Evolutionary conservation across 2,888 invertebrate genomes (phyloP).

Genomic region (Pogonocherus hispidulus): DNA sequence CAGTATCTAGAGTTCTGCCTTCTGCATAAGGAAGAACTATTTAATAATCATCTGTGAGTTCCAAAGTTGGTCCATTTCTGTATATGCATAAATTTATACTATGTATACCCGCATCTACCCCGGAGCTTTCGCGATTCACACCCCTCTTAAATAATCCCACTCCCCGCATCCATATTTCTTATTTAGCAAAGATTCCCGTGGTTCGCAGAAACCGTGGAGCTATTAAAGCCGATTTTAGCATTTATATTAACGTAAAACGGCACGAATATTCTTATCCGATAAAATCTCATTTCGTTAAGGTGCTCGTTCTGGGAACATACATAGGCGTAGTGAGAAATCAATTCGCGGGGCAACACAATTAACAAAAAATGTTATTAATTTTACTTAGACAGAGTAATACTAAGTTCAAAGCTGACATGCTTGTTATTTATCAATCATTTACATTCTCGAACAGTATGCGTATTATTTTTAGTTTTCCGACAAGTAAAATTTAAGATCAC

Average conservation of each 20-base stretch:
- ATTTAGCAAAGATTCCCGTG: constrained; percentile 19
- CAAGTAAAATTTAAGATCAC: no score
- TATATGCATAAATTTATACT: no score
- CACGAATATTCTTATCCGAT: constrained; percentile 53
- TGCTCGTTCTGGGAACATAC: constrained; percentile 47
- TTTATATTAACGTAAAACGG: constrained; percentile 57
- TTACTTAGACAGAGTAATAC: no score
- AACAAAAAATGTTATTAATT: neutral
- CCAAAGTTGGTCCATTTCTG: no score
- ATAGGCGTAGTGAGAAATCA: neutral
- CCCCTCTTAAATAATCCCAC: neutral
- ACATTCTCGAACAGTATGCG: no score
- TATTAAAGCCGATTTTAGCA: constrained; percentile 54
- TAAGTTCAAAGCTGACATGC: no score
- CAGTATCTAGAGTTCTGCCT: no score
- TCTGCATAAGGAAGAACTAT: no score
- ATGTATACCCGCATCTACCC: neutral
- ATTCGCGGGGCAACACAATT: neutral
- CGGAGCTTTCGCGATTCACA: constrained; percentile 1
- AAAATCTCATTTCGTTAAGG: constrained; percentile 57
- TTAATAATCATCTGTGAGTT: no score
- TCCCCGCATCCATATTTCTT: constrained; percentile 30
- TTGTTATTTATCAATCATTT: no score
- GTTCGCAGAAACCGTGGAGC: constrained; percentile 1
- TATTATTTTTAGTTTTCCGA: no score